Evolutionary conservation across 1,140 invertebrate species (phyloP), one percentile per base, ranked within the genome.

Genomic region (Sarcophaga bullata): DNA sequence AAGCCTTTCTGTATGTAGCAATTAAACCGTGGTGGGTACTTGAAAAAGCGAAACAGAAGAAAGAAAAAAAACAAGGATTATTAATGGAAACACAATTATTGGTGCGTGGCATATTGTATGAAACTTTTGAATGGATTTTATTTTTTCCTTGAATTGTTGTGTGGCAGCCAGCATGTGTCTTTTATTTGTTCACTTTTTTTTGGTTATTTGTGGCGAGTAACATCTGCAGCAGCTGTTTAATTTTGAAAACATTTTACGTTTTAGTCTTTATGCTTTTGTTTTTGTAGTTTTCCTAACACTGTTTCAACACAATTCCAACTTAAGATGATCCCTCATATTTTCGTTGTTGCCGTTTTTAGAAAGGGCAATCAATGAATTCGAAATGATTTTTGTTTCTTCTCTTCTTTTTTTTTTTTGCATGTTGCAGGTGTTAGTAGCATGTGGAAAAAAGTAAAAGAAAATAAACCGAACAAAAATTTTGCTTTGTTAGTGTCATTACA

Each of bases 201-300:
- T 6, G 80, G 48, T n/a, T 84, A 80, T 25, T 82, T 80, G 37
- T 84, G 83, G 81, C 80, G 82, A n/a, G 80, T 82, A 73, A 76
- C 48, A 76, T 76, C 73, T 49, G 73, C 48, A 81, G 83, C 83
- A 80, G 83, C 84, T 84, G 48, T 58, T 78, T 52, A 68, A 25
- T 68, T 68, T 37, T 68, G n/a, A 68, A 68, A 19, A n/a, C 58
- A 52, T 52, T 9, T 52, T 52, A 52, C 50, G 50, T 52, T 52
- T 52, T 52, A 52, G 9, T 52, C 25, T 37, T 37, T 37, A 37
- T 4, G 4, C 25, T 37, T 52, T 52, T n/a, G 25, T 62, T 62
- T 62, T 62, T 62, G n/a, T n/a, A 58, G 62, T 19, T 68, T 68
- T 19, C n/a, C 6, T 58, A 68, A 68, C 17, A 68, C 17, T 9